Evolutionary conservation across 2,113 vertebrate genomes (phyloP).

Genomic region (Galemys pyrenaicus): DNA sequence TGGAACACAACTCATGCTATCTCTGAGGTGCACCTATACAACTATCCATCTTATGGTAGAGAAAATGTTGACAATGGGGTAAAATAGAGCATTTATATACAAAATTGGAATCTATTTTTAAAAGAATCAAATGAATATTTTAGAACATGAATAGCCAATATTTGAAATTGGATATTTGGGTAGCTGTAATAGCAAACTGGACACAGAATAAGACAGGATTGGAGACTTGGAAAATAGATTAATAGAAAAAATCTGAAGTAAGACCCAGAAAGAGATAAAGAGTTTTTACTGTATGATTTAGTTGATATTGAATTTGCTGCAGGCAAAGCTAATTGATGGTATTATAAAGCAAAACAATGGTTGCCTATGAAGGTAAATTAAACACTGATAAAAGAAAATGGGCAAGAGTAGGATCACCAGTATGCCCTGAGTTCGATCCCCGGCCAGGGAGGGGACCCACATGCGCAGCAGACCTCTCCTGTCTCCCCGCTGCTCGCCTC

Average conservation of each 20-base stretch:
- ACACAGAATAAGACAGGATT: not conserved
- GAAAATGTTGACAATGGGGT: not conserved
- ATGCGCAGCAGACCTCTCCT: too few species aligned
- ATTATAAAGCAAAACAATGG: not conserved
- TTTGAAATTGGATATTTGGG: not conserved
- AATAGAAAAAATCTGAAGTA: not conserved
- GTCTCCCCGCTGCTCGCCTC: too few species aligned
- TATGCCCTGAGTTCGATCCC: too few species aligned
- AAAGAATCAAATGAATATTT: not conserved
- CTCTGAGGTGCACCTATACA: not conserved
- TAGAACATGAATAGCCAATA: not conserved
- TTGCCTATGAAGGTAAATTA: not conserved
- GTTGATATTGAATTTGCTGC: not conserved
- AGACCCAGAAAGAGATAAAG: not conserved
- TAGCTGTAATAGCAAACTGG: not conserved
- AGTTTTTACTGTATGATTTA: not conserved
- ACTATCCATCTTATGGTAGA: not conserved
- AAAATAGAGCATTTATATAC: not conserved
- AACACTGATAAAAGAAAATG: not conserved
- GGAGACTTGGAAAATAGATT: not conserved
- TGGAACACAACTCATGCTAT: too few species aligned
- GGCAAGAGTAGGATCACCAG: too few species aligned
- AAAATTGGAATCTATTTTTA: not conserved
- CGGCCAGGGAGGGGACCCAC: too few species aligned
- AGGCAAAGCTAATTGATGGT: not conserved